Conservation (phyloP, 2,113 vertebrate genomes). For the Xiphophorus couchianus region DNA sequence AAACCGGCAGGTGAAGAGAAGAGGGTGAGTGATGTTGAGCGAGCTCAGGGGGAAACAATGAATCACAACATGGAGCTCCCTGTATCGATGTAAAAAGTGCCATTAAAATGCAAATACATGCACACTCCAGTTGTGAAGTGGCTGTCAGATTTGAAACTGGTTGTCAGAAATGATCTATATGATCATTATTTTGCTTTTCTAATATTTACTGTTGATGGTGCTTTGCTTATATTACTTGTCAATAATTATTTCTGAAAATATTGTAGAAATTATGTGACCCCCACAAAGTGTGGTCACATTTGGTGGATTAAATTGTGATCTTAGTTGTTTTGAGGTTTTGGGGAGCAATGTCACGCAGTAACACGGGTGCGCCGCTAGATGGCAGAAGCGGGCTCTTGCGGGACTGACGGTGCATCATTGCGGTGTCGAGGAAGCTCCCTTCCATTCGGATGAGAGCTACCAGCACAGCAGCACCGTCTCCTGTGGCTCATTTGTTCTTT, state of each 20-base stretch:
- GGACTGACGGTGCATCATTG: no score
- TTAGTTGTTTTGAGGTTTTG: no score
- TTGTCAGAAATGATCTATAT: constrained; percentile 2
- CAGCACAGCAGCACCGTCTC: no score
- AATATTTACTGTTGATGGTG: neutral
- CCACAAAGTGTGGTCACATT: no score
- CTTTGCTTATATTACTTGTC: neutral
- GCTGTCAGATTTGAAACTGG: neutral
- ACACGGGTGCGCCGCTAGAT: no score
- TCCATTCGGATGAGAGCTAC: no score
- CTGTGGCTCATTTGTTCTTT: no score
- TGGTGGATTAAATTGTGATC: no score
- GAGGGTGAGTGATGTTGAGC: constrained; percentile 6
- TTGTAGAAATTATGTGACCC: no score
- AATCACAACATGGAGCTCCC: constrained; percentile 12
- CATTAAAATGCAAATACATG: constrained; percentile 53
- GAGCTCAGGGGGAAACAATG: constrained; percentile 26
- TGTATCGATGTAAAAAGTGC: constrained; percentile 18
- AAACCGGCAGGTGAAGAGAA: constrained; percentile 9
- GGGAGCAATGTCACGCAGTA: no score
- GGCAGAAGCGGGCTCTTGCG: no score
- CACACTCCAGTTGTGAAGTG: constrained; percentile 28
- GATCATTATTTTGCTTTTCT: neutral
- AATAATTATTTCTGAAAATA: neutral
- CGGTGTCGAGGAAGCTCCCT: no score